Base-by-base conservation (phyloP, 2,113 vertebrate species). In the Pseudolaguvia tuberculata region DNA sequence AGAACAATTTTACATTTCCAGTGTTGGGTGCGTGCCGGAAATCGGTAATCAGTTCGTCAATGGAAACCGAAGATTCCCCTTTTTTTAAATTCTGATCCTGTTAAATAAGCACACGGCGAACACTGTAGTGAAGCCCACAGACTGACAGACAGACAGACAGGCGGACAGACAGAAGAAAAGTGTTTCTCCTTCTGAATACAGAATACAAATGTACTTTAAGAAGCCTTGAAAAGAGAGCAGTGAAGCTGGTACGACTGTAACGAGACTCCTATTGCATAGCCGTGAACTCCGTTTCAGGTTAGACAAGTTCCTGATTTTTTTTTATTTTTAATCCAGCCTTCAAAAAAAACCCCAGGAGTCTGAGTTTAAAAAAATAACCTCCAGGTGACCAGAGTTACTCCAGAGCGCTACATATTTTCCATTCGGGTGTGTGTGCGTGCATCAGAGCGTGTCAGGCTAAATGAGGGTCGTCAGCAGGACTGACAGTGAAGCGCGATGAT, bases 401-500 rank as follows among this genome's bases (percentile, higher is more conserved):
- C 59, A 76, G 62, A 71, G 80, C 69, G 73, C 48, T 73, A 56
- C 63, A 67, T 78, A 74, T 76, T 77, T 66, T 59, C 69, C 55
- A 79, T 83, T 83, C 85, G 76, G 77, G 47, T 72, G 81, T 20
- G 81, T 81, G 76, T 78, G 78, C 23, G 68, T 23, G 51, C 48
- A 51, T 57, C 52, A 45, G 18, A 53, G 59, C 27, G 50, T 35
- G 56, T 91, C 88, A 90, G 85, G 85, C 87, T 80, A 87, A 79
- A 80, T 91, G 91, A 42, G 94, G 93, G 83, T 96, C 94, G 27
- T 93, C 86, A 70, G 94, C 94, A 47, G 94, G 94, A 78, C 93
- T 95, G 86, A 95, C 93, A 25, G 94, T 94, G 86, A 95, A 95
- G 83, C 94, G 93, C 2, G 94, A 95, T 81, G 94, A 92, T 75